A percentile compares a stretch with the other conserved stretches of the same genome.
These are phyloP conservation scores for Scaptodrosophila lebanonensis DNA, from an alignment of 1,140 invertebrate genomes.

Conservation along the genomic window DNA sequence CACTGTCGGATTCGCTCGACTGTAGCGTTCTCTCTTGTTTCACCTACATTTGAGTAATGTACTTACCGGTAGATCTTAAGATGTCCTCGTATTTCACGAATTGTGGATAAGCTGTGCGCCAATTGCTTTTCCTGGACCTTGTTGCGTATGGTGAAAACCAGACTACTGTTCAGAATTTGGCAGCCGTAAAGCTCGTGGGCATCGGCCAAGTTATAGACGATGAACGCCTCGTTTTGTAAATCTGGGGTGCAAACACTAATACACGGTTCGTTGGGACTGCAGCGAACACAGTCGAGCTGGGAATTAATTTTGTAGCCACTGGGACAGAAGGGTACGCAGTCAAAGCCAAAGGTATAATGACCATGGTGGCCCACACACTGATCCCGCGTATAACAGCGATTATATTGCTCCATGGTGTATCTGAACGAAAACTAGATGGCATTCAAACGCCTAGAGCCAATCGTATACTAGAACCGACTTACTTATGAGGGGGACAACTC, in stretches of 20 bases:
- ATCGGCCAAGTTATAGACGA: conserved; percentile 52
- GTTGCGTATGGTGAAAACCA: conserved; percentile 51
- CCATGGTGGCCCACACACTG: conserved; percentile 34
- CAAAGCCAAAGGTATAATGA: conserved; percentile 18
- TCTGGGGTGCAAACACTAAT: conserved; percentile 50
- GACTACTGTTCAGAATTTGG: conserved; percentile 53
- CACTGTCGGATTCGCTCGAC: no score
- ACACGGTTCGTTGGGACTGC: conserved; percentile 31
- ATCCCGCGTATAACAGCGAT: conserved; percentile 46
- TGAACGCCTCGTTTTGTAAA: conserved; percentile 2
- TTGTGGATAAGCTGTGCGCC: conserved; percentile 20
- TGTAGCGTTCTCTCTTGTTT: no score
- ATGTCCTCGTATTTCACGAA: conserved; percentile 60
- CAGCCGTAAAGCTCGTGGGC: conserved; percentile 57
- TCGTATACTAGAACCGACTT: conserved; percentile 13
- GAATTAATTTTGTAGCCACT: conserved; percentile 44
- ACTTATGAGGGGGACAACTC: conserved; percentile 55
- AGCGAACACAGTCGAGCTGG: conserved; percentile 30
- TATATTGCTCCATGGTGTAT: conserved; percentile 43
- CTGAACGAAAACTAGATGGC: conserved; percentile 22
- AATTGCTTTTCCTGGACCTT: conserved; percentile 49
- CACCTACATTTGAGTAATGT: background rate
- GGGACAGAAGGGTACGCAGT: conserved; percentile 59
- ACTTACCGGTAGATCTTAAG: conserved; percentile 63
- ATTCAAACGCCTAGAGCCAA: background rate